Conservation (phyloP, 2,797 vertebrate species). For the Tragelaphus oryx region DNA sequence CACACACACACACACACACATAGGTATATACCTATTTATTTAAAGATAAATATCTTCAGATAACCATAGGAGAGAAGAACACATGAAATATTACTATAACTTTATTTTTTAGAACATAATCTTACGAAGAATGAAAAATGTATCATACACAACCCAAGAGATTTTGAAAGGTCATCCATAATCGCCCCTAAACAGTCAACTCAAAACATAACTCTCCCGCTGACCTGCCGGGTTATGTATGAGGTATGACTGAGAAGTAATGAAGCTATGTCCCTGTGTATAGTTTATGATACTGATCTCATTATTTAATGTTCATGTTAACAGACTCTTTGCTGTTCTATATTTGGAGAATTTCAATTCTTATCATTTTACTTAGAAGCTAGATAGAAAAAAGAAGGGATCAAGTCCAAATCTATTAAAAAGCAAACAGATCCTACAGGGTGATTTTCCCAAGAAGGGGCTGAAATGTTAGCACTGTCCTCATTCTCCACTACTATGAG, state of each 20-base stretch:
- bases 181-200: neutral
- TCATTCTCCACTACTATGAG: neutral
- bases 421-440: neutral
- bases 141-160: neutral
- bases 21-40: neutral
- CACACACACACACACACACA: rapidly evolving
- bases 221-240: neutral
- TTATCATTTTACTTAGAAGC: neutral
- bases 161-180: neutral
- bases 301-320: neutral
- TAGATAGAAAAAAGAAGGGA: neutral
- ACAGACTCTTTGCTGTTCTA: neutral
- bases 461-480: neutral
- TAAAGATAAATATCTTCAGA: neutral
- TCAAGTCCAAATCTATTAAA: neutral
- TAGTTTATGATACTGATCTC: neutral
- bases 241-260: neutral
- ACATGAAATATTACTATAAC: conserved; percentile 16
- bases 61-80: neutral
- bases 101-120: conserved; percentile 20
- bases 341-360: neutral
- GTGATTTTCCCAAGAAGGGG: neutral
- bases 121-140: neutral
- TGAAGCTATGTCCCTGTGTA: neutral
- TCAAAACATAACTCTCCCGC: neutral